Conservation (phyloP, 2,888 invertebrate species). For the Silvanus unidentatus region DNA sequence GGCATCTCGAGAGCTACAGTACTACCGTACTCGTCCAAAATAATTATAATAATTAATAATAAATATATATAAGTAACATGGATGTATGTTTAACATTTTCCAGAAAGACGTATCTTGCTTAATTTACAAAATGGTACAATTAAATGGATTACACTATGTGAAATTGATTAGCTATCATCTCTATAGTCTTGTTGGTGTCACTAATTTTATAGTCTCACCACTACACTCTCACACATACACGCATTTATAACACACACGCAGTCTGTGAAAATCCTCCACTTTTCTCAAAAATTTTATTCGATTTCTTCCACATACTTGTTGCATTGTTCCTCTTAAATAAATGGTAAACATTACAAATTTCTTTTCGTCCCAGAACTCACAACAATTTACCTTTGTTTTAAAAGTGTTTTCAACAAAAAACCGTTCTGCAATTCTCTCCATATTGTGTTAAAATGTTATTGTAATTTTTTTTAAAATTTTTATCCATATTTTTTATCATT, state of each 20-base stretch:
- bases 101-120: slow-evolving; percentile 47
- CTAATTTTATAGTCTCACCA: slow-evolving; percentile 16
- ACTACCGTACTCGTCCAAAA: slow-evolving; percentile 30
- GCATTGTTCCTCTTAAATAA: too few relatives aligned
- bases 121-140: slow-evolving; percentile 50
- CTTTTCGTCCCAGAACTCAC: not conserved
- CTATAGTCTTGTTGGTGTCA: slow-evolving; percentile 29
- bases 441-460: too few relatives aligned
- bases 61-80: slow-evolving; percentile 47
- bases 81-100: slow-evolving; percentile 48
- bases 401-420: too few relatives aligned
- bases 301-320: too few relatives aligned
- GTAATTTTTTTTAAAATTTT: too few relatives aligned
- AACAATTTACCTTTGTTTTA: too few relatives aligned
- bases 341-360: too few relatives aligned
- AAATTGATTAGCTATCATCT: slow-evolving; percentile 39
- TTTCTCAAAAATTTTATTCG: too few relatives aligned
- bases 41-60: slow-evolving; percentile 31
- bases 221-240: slow-evolving; percentile 25
- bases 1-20: slow-evolving; percentile 38
- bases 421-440: too few relatives aligned
- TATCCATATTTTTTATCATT: too few relatives aligned
- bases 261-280: slow-evolving; percentile 25
- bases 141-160: slow-evolving; percentile 44
- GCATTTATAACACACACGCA: slow-evolving; percentile 27